phyloP scores from a whole-genome alignment of 2,888 invertebrate species.

The Petrophora chlorosata region DNA sequence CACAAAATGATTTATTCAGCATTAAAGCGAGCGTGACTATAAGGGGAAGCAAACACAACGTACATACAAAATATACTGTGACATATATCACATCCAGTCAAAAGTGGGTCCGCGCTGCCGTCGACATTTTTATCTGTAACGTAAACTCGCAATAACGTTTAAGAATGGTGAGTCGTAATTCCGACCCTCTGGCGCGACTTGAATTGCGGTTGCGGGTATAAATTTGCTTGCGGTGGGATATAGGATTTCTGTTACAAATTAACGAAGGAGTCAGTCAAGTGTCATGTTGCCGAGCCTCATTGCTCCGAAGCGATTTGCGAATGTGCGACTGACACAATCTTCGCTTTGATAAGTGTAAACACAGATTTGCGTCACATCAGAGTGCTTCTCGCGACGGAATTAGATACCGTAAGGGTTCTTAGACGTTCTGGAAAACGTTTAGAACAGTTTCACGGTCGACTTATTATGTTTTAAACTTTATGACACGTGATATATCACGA shows the following conservation, averaged over 20 bases:
- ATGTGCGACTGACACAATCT: constrained; percentile 51
- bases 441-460: constrained; percentile 13
- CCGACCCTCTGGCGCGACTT: constrained; percentile 40
- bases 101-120: constrained; percentile 38
- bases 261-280: constrained; percentile 76
- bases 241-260: constrained; percentile 72
- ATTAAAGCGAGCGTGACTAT: background rate
- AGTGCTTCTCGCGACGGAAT: constrained; percentile 25
- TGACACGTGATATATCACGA: background rate
- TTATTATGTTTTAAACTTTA: constrained; percentile 9
- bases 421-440: constrained; percentile 13
- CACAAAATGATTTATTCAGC: background rate
- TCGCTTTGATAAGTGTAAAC: constrained; percentile 52
- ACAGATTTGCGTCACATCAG: constrained; percentile 39
- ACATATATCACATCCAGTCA: constrained; percentile 38
- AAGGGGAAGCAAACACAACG: too few species aligned
- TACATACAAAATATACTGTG: background rate
- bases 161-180: constrained; percentile 51
- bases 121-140: constrained; percentile 67
- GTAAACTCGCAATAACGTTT: constrained; percentile 63
- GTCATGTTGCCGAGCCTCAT: constrained; percentile 62
- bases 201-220: constrained; percentile 51
- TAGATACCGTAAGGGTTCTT: constrained; percentile 10
- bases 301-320: constrained; percentile 56
- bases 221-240: constrained; percentile 51